These are phyloP conservation scores for Drosophila nr. perissopoda DNA, from an alignment of 2,888 invertebrate species.

Conservation along the genomic window DNA sequence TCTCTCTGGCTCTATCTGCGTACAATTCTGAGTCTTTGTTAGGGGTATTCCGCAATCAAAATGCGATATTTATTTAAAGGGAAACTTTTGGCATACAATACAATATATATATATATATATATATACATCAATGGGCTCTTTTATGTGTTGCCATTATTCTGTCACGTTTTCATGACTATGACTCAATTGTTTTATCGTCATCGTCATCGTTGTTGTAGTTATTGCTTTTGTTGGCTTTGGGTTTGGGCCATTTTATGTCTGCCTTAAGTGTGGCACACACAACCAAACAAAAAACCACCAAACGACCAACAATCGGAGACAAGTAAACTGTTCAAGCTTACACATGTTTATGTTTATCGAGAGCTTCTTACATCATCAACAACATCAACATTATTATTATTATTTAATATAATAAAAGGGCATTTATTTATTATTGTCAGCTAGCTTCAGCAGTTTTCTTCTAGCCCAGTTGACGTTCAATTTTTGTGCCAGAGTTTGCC, in stretches of 20 bases:
- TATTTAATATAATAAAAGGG: slow-evolving; percentile 3
- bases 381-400: slow-evolving; percentile 30
- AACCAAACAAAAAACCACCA: slow-evolving; percentile 8
- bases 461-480: background rate
- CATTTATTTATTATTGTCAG: background rate
- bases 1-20: background rate
- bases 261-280: slow-evolving; percentile 40
- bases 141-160: slow-evolving; percentile 73
- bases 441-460: background rate
- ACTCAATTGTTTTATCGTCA: slow-evolving; percentile 50
- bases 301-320: slow-evolving; percentile 7
- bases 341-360: slow-evolving; percentile 28
- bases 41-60: background rate
- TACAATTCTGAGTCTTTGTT: background rate
- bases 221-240: slow-evolving; percentile 21
- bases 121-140: slow-evolving; percentile 47
- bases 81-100: slow-evolving; percentile 7
- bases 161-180: slow-evolving; percentile 69
- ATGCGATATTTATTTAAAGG: slow-evolving; percentile 13
- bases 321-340: slow-evolving; percentile 21
- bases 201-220: slow-evolving; percentile 20
- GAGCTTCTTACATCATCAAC: slow-evolving; percentile 51
- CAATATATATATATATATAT: background rate
- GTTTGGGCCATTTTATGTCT: slow-evolving; percentile 43
- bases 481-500: background rate